Conservation (phyloP, 2,888 invertebrate species). For the Drosophila gaucha region DNA sequence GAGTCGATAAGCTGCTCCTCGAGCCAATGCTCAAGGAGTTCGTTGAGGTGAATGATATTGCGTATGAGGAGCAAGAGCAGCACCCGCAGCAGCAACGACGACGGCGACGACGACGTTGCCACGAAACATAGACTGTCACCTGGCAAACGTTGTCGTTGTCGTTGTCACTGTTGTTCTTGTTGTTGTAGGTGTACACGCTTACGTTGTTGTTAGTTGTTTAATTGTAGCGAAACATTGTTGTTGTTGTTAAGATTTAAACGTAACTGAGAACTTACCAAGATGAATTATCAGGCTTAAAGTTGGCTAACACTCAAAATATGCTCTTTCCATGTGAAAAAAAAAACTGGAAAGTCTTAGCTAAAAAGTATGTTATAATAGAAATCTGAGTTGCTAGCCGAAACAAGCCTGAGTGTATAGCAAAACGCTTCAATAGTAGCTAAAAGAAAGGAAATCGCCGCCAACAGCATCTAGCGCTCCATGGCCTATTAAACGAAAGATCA, state of each 20-base stretch:
- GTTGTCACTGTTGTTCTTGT: slow-evolving; percentile 23
- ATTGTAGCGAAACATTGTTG: slow-evolving; percentile 78
- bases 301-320: not conserved
- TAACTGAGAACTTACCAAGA: slow-evolving; percentile 63
- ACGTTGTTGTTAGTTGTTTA: slow-evolving; percentile 82
- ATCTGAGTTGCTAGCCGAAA: slow-evolving; percentile 4
- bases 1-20: slow-evolving; percentile 79
- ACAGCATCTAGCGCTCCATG: slow-evolving; percentile 48
- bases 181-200: slow-evolving; percentile 71
- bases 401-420: slow-evolving; percentile 45
- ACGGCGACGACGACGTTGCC: slow-evolving; percentile 16
- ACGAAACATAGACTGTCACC: slow-evolving; percentile 23
- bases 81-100: slow-evolving; percentile 18
- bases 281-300: slow-evolving; percentile 43
- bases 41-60: slow-evolving; percentile 40
- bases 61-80: slow-evolving; percentile 29
- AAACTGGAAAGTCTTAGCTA: too few relatives aligned
- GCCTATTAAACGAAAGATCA: slow-evolving; percentile 35
- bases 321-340: too few relatives aligned
- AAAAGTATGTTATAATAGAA: slow-evolving; percentile 1
- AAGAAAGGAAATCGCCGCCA: slow-evolving; percentile 40
- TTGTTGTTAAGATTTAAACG: slow-evolving; percentile 75
- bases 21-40: slow-evolving; percentile 80
- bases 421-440: slow-evolving; percentile 71
- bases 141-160: slow-evolving; percentile 14